These are phyloP conservation scores for Corythaeola cristata DNA, from an alignment of 2,113 vertebrate species.

Conservation along the genomic window DNA sequence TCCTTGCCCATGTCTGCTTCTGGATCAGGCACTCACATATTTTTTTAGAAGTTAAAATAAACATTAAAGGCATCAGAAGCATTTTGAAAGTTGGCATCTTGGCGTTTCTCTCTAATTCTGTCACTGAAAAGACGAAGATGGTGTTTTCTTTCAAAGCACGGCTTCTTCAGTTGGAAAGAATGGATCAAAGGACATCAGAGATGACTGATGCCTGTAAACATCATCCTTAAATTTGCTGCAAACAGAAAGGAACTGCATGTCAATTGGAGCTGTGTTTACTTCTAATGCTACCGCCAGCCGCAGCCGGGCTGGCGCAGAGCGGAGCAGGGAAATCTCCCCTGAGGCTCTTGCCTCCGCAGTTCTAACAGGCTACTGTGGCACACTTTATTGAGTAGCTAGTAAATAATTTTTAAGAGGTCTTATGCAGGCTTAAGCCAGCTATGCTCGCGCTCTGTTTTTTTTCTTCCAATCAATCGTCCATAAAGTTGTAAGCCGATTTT, in stretches of 20 bases:
- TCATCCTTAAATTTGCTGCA: conserved; percentile 7
- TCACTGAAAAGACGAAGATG: neutral
- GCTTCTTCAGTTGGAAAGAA: conserved; percentile 13
- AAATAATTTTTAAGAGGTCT: conserved; percentile 33
- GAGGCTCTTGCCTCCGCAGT: neutral
- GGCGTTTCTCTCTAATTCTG: neutral
- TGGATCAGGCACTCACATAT: neutral
- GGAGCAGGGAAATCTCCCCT: neutral
- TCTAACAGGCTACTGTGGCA: neutral
- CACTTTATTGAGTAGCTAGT: neutral
- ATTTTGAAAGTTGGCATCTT: neutral
- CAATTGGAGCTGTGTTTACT: neutral
- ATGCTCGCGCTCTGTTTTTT: neutral
- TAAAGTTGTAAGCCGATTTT: conserved; percentile 33
- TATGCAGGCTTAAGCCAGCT: neutral
- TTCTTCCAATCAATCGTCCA: neutral
- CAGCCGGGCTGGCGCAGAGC: neutral
- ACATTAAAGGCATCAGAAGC: conserved; percentile 1
- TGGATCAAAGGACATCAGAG: conserved; percentile 37
- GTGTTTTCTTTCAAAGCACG: neutral
- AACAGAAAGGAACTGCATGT: neutral
- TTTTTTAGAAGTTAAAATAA: neutral
- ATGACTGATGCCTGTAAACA: conserved; percentile 10
- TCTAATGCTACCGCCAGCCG: neutral
- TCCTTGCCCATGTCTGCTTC: neutral